A percentile compares a stretch with the other conserved stretches of the same genome.
Evolutionary conservation across 30 jellyfish, hydroid and myxozoan genomes (phyloP).

Genomic region (Hydractinia echinata): DNA sequence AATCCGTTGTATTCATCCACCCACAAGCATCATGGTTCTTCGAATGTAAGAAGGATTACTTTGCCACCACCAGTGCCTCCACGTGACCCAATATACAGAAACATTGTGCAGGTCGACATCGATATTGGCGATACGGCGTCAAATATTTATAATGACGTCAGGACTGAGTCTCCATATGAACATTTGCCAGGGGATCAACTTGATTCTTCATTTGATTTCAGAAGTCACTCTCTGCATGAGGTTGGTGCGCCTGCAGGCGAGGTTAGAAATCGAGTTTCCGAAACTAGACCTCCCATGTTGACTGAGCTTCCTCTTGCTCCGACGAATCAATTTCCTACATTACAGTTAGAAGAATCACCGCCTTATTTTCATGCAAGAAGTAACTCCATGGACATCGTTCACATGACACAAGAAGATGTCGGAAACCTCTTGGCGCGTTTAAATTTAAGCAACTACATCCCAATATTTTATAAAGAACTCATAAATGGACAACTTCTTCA

Average conservation of each 20-base stretch:
- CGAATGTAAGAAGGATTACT: background rate
- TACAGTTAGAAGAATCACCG: background rate
- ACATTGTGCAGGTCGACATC: conserved; percentile 14
- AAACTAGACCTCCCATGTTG: background rate
- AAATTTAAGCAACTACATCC: conserved; percentile 7
- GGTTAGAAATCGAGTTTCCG: background rate
- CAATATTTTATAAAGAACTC: conserved; percentile 18
- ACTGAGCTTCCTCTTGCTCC: background rate
- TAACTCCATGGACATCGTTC: background rate
- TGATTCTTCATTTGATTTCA: background rate
- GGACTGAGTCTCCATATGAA: conserved; percentile 6
- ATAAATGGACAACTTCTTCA: conserved; percentile 29
- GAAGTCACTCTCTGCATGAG: conserved; percentile 3
- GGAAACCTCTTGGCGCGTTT: conserved; percentile 11
- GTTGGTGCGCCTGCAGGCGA: background rate
- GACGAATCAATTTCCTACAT: background rate
- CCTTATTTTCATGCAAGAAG: background rate
- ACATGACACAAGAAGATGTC: conserved; percentile 22
- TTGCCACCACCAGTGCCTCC: conserved; percentile 17
- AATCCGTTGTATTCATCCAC: background rate
- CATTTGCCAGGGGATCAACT: background rate
- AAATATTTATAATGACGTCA: background rate
- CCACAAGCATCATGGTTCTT: background rate
- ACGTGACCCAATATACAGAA: conserved; percentile 3
- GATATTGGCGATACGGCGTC: background rate